phyloP scores from a whole-genome alignment of 2,888 invertebrate genomes.

The Metopia argyrocephala region DNA sequence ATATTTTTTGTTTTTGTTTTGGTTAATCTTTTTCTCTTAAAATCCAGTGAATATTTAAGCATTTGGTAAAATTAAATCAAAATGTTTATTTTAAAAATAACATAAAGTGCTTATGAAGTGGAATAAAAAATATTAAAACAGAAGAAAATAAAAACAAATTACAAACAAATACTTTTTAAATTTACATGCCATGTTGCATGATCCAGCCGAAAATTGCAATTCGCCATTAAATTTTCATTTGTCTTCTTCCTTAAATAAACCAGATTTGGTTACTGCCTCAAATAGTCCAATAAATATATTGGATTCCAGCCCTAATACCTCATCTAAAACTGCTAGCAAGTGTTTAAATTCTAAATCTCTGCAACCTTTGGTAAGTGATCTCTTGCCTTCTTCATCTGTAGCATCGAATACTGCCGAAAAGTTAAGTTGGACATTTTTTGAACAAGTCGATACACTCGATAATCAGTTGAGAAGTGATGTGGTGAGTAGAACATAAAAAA shows the following conservation, averaged over 20 bases:
- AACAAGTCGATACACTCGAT: constrained; percentile 70
- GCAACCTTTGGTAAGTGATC: constrained; percentile 28
- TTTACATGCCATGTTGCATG: constrained; percentile 71
- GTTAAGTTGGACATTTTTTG: constrained; percentile 73
- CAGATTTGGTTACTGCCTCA: constrained; percentile 28
- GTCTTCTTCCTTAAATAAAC: constrained; percentile 35
- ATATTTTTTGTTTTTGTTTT: not conserved
- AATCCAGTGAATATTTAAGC: not conserved
- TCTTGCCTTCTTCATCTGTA: constrained; percentile 12
- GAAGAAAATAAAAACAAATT: not conserved
- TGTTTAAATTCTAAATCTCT: constrained; percentile 10
- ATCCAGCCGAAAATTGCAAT: constrained; percentile 66
- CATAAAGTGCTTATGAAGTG: not conserved
- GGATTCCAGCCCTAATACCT: constrained; percentile 30
- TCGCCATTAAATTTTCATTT: constrained; percentile 69
- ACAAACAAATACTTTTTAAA: not conserved
- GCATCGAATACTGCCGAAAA: constrained; percentile 64
- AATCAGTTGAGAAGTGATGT: constrained; percentile 68
- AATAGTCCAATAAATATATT: constrained; percentile 31
- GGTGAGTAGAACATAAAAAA: constrained; percentile 45
- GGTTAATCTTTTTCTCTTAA: not conserved
- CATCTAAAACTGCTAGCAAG: not conserved
- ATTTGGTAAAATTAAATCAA: not conserved
- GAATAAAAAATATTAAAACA: not conserved
- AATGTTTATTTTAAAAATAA: not conserved